Evolutionary conservation across 2,113 vertebrate species (phyloP), one percentile per base, ranked within the genome.

Genomic region (Chloroceryle aenea): DNA sequence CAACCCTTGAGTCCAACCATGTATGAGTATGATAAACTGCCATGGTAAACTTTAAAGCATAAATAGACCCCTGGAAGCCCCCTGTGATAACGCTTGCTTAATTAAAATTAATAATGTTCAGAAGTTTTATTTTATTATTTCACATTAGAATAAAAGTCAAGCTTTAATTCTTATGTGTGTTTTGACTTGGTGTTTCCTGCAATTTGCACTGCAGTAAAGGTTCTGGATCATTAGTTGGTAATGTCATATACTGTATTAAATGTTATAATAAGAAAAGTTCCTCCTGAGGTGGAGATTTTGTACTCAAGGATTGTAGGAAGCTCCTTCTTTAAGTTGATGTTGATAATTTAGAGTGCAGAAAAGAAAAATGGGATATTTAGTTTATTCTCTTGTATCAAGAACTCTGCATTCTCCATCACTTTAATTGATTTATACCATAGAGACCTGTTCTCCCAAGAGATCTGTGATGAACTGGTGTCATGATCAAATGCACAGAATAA

Each of bases 1-100:
- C 18, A 45, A 55, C 30, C 13, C 36, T 7, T 0, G 0, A 34
- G 7, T 42, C 9, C 29, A 73, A 27, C 3, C 2, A 34, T 0
- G 0, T 32, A 52, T 2, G 6, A 68, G 12, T 7, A 73, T 14
- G 19, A 34, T 47, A 30, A 71, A 38, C 7, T 66, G 5, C 64
- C 22, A 17, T 34, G 23, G 20, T 43, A 87, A 55, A 89, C 67
- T 36, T 64, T 86, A 14, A 74, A 43, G 8, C n/a, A 12, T 9
- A 75, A 48, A 90, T 10, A 63, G 47, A 53, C 14, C 6, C 36
- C 38, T 74, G 74, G 30, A 93, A 62, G 22, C 6, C 10, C 68
- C 21, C 5, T 93, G 26, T 47, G 18, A 8, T 91, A 82, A 38
- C 38, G 4, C 3, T 67, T 88, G 34, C 47, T 80, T 90, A 81